Evolutionary conservation across 1,140 invertebrate genomes (phyloP), one percentile per base, ranked within the genome.

Genomic region (Orchestia grillus): DNA sequence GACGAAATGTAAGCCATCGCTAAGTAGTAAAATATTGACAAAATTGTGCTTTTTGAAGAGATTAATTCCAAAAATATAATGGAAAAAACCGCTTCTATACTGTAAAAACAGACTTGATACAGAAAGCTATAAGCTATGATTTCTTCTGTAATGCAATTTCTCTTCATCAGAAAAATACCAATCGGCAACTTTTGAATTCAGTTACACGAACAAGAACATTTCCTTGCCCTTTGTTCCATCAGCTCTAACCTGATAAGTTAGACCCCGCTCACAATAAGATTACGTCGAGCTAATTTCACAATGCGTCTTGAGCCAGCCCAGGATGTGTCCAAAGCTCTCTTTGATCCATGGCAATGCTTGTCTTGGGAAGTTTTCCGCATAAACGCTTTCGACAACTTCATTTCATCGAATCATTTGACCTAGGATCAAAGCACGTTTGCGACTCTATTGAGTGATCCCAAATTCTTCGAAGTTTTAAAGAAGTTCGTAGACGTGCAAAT

Each of bases 361-460:
- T 44, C 44, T 11, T 4, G 16, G 36, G 16, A 94, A 94, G 36
- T 94, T 47, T 44, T 45, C 44, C 23, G 19, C 41, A 94, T 94
- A 94, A 94, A 47, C 43, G 44, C 43, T 45, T 36, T 44, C 36
- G 92, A n/a, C 92, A 94, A 94, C 19, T 94, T 44, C 44, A 47
- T 94, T 94, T 94, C 92, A 94, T 44, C 92, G 92, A 94, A 94
- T 94, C 92, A 94, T 94, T 94, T 47, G 43, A 40, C 43, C 36
- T 40, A 45, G 36, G 92, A 94, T 94, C 44, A 94, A 94, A 45
- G 92, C 28, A 44, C 4, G 44, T 94, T 94, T 44, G 3, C 19
- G 44, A 94, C 43, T 47, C 36, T 45, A 94, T 94, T 47, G 92
- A 94, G 92, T 94, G 92, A 94, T 94, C 44, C 47, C 92, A 94